phyloP scores from a whole-genome alignment of 2,113 vertebrate genomes.

The Otus sunia region DNA sequence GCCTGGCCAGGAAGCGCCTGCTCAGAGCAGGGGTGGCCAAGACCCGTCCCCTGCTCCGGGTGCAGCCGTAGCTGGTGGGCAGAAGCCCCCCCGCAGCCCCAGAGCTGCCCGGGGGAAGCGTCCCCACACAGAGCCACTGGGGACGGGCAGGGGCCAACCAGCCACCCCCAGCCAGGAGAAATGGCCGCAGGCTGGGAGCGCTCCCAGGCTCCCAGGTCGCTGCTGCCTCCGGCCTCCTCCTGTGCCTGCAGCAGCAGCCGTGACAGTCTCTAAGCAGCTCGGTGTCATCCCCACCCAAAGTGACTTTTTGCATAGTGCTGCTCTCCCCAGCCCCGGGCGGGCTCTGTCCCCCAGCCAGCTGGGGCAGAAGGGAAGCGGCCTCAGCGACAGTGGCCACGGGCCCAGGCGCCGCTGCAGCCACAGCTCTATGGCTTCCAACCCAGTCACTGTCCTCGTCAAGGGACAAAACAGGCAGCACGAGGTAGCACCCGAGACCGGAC shows the following conservation, averaged over 20 bases:
- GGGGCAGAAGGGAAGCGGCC: background rate
- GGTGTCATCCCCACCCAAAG: background rate
- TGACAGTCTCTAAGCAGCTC: background rate
- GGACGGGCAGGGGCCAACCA: background rate
- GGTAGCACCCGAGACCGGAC: background rate
- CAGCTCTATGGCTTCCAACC: background rate
- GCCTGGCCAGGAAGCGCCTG: background rate
- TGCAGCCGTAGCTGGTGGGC: background rate
- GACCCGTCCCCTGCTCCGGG: rapidly evolving
- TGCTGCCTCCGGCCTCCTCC: background rate
- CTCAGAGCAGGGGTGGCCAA: background rate
- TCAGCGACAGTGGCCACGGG: background rate
- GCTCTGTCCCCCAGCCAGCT: background rate
- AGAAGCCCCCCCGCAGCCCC: rapidly evolving
- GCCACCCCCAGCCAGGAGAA: background rate
- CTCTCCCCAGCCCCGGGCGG: background rate
- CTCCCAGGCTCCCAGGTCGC: background rate
- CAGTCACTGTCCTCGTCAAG: background rate
- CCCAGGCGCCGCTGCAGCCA: background rate
- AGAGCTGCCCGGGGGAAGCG: background rate
- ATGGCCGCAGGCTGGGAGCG: background rate
- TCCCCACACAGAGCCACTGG: no score
- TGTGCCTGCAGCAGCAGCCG: background rate
- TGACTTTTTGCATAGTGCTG: constrained; percentile 16
- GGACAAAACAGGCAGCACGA: background rate